Conservation (phyloP, 2,113 vertebrate genomes). For the Gorilla gorilla region DNA sequence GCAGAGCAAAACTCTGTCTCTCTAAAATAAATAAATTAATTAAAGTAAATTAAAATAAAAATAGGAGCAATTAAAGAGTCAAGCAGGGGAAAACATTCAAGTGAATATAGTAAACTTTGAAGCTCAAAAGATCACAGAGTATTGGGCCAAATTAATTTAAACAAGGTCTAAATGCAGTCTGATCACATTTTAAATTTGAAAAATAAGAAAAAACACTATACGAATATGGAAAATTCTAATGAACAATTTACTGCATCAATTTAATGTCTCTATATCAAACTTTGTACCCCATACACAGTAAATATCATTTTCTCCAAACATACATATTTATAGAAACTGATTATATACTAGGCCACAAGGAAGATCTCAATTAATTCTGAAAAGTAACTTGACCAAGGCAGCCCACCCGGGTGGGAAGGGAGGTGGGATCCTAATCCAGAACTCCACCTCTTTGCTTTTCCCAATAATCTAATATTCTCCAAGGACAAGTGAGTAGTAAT, state of each 20-base stretch:
- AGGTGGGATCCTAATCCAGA: background rate
- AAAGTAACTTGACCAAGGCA: background rate
- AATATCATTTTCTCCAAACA: background rate
- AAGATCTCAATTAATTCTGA: constrained; percentile 8
- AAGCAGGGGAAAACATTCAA: background rate
- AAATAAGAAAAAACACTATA: background rate
- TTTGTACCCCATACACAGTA: background rate
- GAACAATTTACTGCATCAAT: background rate
- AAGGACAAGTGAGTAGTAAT: background rate
- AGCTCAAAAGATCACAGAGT: background rate
- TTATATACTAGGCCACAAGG: background rate
- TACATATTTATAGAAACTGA: background rate
- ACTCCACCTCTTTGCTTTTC: background rate
- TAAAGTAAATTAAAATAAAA: too few relatives aligned
- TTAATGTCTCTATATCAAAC: background rate
- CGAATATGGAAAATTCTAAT: background rate
- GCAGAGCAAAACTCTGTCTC: too few relatives aligned
- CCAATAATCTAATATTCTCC: background rate
- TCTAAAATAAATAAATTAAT: too few relatives aligned
- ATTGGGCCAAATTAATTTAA: background rate
- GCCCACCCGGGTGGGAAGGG: background rate
- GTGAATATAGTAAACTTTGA: background rate
- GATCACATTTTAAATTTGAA: constrained; percentile 23
- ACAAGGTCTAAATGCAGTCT: background rate
- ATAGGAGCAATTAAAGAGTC: background rate